Base-by-base conservation (phyloP, 1,140 invertebrate species). In the Pseudomyrmex flavicornis region DNA sequence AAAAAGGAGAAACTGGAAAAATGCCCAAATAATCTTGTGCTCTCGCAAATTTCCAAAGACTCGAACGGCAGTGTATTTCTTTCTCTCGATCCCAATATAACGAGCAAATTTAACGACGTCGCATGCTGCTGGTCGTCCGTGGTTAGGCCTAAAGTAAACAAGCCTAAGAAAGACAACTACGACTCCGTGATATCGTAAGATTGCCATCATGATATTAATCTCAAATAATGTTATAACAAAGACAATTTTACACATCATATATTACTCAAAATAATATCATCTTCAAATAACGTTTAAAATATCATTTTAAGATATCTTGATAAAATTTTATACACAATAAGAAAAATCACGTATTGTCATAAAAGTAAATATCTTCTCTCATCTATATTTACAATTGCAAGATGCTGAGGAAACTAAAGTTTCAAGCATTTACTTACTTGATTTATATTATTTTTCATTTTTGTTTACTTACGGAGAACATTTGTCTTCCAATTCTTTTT, bases 51-150 rank as follows among this genome's bases (percentile, higher is more conserved):
- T 26, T 74, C 77, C 1, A 92, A 91, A n/a, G 91, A 95, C 52
- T 44, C 85, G 69, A 75, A 93, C 84, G 88, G 92, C 82, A 90
- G 87, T 66, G 80, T 90, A 85, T 22, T 89, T 84, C 83, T 92
- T 50, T 74, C 84, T 12, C 79, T 94, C 0, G 89, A 95, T 52
- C n/a, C 87, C 0, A 84, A 93, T 22, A 20, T 84, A 3, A 84
- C 86, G n/a, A 87, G 90, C 72, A 85, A 83, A 73, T 93, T 90
- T 17, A 84, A 87, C 0, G 84, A 91, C 0, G 44, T 95, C 0
- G 82, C 85, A 4, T 96, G 96, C 74, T 96, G 96, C 84, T 96
- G 95, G 93, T 91, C 94, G 50, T 85, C 92, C 4, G 92, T 96
- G n/a, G 85, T 89, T 2, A 93, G 95, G 26, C 89, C 10, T 80